These are phyloP conservation scores for Cyanocitta stelleri DNA, from an alignment of 2,113 vertebrate genomes.

Conservation along the genomic window DNA sequence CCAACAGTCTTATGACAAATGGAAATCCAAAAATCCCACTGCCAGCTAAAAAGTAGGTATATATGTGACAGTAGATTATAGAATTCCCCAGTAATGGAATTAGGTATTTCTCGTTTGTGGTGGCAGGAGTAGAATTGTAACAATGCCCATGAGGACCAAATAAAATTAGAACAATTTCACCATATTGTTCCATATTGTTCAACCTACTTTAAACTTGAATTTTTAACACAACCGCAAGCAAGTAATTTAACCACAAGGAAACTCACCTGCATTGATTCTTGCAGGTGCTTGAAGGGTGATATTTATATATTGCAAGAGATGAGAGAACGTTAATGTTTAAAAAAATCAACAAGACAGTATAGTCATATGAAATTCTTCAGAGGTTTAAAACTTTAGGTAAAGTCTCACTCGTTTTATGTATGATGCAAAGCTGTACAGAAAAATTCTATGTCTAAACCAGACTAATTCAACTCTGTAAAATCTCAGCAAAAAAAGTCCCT, in stretches of 20 bases:
- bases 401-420: background rate
- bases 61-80: background rate
- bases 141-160: background rate
- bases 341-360: background rate
- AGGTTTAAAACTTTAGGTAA: background rate
- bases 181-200: background rate
- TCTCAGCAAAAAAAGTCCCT: background rate
- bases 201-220: background rate
- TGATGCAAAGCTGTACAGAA: background rate
- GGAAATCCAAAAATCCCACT: background rate
- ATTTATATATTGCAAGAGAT: background rate
- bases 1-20: background rate
- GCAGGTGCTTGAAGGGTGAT: background rate
- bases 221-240: background rate
- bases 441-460: background rate
- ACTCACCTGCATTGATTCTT: background rate
- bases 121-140: background rate
- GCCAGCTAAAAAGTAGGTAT: background rate
- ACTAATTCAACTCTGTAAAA: background rate
- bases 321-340: background rate
- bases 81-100: background rate
- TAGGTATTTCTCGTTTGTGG: background rate
- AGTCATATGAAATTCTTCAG: background rate
- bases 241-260: background rate
- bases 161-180: background rate